Base-by-base conservation (phyloP, 2,797 vertebrate species). In the Pitangus sulphuratus region DNA sequence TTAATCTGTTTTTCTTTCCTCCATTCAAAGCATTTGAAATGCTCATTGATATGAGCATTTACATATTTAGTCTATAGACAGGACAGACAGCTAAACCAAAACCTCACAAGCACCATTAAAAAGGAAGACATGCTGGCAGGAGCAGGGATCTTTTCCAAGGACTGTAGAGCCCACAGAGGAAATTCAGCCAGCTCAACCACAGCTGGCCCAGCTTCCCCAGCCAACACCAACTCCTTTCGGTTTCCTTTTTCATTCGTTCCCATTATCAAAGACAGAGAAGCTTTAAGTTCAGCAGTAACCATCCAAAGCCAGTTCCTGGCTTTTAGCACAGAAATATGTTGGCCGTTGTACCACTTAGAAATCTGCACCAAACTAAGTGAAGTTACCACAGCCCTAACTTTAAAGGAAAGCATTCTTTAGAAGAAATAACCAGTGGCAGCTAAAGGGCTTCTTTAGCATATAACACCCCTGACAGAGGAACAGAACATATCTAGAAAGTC, bases 51-150 rank as follows among this genome's bases (percentile, higher is more conserved):
- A 75, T 4, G 15, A 39, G 4, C 13, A 48, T 86, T 86, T 37
- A 81, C 79, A 28, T 78, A 78, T 45, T 78, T 81, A 24, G 10
- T 70, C 26, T 74, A 64, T 74, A 90, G 66, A 88, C 22, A 19
- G 84, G 83, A 66, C 47, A 61, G 24, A 84, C 60, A 92, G 71
- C 54, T 85, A 96, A 97, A 89, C 48, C 92, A 94, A 94, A 87
- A 83, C 76, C 61, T 81, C 12, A 18, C 40, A 91, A 95, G 92
- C 51, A 54, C 74, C 62, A 58, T 82, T 40, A 42, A 58, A 87
- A 96, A 77, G 48, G 58, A 90, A 96, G 79, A 68, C 65, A 74
- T 22, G 33, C 65, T 82, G 74, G 94, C 82, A 93, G 85, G 50
- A 87, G 77, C 37, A 70, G 58, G 86, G 75, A 70, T 96, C 47